Conservation (phyloP, 2,888 invertebrate genomes). For the Nemapogon koenigi region DNA sequence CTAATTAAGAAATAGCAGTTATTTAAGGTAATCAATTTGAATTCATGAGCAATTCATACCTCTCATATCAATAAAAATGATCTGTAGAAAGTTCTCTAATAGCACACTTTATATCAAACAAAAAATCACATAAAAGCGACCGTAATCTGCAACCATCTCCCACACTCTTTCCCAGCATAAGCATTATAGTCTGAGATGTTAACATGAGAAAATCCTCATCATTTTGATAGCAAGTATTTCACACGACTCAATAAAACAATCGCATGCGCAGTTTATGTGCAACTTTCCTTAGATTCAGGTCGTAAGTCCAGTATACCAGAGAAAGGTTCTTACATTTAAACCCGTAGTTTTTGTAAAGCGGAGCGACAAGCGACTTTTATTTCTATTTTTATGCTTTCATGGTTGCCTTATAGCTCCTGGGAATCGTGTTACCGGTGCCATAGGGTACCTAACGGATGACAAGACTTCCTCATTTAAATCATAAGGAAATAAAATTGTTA, state of each 20-base stretch:
- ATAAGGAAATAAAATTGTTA: no score
- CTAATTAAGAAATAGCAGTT: no score
- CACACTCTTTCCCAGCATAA: neutral
- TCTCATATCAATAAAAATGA: no score
- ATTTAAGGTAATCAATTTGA: no score
- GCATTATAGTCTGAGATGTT: neutral
- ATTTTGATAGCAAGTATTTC: neutral
- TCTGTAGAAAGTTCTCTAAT: neutral
- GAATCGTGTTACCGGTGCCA: no score
- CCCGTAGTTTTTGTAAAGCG: neutral
- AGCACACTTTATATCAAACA: neutral
- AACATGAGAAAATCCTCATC: constrained; percentile 1
- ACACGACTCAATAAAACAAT: constrained; percentile 7
- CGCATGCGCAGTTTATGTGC: constrained; percentile 7
- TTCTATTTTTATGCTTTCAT: no score
- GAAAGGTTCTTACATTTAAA: constrained; percentile 28
- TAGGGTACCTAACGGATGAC: no score
- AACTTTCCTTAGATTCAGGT: constrained; percentile 41
- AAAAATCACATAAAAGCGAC: neutral
- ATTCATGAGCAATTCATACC: no score
- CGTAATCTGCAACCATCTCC: neutral
- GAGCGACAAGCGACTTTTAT: constrained; percentile 2
- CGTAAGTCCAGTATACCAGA: constrained; percentile 38
- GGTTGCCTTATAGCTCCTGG: no score
- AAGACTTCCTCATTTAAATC: no score